Conservation (phyloP, 2,113 vertebrate genomes). For the Natator depressus region DNA sequence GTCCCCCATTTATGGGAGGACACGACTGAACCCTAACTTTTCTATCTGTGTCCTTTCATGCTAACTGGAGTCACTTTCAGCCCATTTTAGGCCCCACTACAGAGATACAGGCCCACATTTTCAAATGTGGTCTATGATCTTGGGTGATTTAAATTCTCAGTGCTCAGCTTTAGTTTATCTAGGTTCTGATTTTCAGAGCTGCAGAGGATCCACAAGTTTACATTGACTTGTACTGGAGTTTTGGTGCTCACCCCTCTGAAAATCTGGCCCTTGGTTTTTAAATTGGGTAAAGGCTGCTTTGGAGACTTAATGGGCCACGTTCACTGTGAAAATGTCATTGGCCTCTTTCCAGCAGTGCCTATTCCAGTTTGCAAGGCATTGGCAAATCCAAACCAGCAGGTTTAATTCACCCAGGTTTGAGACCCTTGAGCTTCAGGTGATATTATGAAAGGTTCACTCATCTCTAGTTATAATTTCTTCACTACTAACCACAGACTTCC, state of each 20-base stretch:
- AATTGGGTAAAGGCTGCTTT: background rate
- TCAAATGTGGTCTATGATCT: background rate
- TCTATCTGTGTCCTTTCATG: background rate
- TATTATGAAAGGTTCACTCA: background rate
- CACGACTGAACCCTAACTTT: background rate
- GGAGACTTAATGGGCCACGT: background rate
- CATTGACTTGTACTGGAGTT: background rate
- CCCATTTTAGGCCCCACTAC: background rate
- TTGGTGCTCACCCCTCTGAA: background rate
- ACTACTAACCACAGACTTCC: background rate
- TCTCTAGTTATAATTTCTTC: background rate
- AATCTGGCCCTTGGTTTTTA: background rate
- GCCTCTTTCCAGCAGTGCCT: accelerated
- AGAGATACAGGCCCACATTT: background rate
- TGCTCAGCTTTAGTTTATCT: background rate
- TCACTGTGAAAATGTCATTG: background rate
- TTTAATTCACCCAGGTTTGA: accelerated
- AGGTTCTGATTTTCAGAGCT: background rate
- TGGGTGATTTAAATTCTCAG: background rate
- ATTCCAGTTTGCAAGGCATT: background rate
- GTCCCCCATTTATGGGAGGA: accelerated
- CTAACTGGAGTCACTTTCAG: background rate
- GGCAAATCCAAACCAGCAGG: background rate
- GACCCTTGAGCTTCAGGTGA: background rate
- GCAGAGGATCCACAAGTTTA: background rate